A percentile compares a stretch with the other conserved stretches of the same genome.
phyloP scores from a whole-genome alignment of 1,140 invertebrate genomes.

The Lerema accius region DNA sequence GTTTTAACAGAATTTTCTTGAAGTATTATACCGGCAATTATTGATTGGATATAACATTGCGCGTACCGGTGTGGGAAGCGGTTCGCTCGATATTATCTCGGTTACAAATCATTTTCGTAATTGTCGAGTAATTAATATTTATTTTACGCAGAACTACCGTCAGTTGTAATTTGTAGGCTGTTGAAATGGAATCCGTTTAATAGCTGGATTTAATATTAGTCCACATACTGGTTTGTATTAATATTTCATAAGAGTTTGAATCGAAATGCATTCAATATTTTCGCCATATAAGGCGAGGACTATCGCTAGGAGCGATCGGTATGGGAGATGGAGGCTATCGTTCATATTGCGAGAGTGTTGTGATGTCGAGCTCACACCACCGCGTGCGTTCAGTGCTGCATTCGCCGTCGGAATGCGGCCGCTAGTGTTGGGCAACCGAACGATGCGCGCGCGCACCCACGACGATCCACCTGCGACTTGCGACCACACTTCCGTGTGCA shows the following conservation, averaged over 20 bases:
- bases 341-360: neutral
- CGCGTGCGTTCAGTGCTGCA: constrained; percentile 43
- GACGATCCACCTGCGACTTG: constrained; percentile 34
- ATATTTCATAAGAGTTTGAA: constrained; percentile 8
- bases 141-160: constrained; percentile 33
- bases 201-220: neutral
- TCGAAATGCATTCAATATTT: constrained; percentile 5
- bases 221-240: constrained; percentile 12
- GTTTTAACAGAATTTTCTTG: constrained; percentile 44
- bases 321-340: neutral
- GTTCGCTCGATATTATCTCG: constrained; percentile 49
- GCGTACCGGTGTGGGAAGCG: constrained; percentile 38
- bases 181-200: constrained; percentile 14
- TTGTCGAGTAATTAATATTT: constrained; percentile 48
- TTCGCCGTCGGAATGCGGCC: constrained; percentile 58
- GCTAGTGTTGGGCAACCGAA: constrained; percentile 54
- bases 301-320: constrained; percentile 11
- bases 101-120: constrained; percentile 52
- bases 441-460: constrained; percentile 54
- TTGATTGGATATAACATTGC: constrained; percentile 42
- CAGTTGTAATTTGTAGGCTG: constrained; percentile 19
- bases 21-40: constrained; percentile 45
- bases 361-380: constrained; percentile 8
- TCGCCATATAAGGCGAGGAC: neutral
- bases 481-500: too few relatives aligned